Evolutionary conservation across 37 sponge, comb jelly and placozoan species (phyloP), one percentile per base, ranked within the genome.

Genomic region (Chondrilla cf. caribensis): DNA sequence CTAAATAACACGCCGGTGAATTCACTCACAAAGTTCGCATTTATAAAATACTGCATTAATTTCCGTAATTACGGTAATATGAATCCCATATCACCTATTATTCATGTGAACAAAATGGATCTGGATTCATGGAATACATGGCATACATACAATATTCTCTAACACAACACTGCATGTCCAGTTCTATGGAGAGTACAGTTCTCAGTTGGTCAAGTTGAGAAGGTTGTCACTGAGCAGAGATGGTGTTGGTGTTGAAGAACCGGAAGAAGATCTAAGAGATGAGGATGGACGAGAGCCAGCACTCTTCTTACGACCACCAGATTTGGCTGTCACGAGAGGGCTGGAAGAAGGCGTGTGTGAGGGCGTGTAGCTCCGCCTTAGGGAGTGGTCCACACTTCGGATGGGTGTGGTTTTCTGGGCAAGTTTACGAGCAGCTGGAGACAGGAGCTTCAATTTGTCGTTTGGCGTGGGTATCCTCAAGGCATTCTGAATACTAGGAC

Each of bases 351-450:
- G 41, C 3, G 71, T 66, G 55, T 11, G 60, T 21, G 79, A 9
- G 28, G 94, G 92, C 19, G 88, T 87, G 84, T 94, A 94, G 81
- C 89, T 90, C 0, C 84, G 79, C 31, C 80, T 54, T 5, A 94
- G 83, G 58, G 86, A 77, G 38, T 31, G 73, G 81, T 90, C 86
- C 14, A 73, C 64, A 65, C 80, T 68, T 35, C 76, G 26, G 31
- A 79, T 44, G 72, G 77, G 58, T 36, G 86, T 70, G 31, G 84
- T 72, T 21, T 84, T 76, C 51, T 81, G 37, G 1, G 89, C 81
- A 26, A 95, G 80, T 47, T 86, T 91, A 25, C 80, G 84, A 43
- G 95, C 95, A 42, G 95, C 95, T 0, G 95, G 95, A 0, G 95
- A 95, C 72, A 95, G 90, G 47, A 88, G 60, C 65, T 87, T 82